Base-by-base conservation (phyloP, 2,113 vertebrate genomes). In the Elaphurus davidianus region DNA sequence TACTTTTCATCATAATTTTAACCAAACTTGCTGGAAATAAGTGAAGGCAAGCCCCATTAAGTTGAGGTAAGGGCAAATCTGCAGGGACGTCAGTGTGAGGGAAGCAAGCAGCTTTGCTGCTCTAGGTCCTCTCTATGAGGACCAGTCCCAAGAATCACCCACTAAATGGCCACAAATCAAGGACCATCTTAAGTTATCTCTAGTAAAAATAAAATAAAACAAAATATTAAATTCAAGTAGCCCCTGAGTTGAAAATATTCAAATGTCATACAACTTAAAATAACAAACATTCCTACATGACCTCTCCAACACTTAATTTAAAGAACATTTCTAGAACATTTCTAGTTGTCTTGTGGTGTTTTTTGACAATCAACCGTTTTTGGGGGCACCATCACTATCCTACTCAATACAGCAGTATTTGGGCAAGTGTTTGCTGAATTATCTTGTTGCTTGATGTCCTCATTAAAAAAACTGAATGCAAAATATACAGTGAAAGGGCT, bases 401-500 rank as follows among this genome's bases (percentile, higher is more conserved):
- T 96, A 74, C 55, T 84, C 28, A 30, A 76, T 40, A 88, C 3
- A 94, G 57, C n/a, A 81, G 30, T 86, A 57, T 40, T 79, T 91
- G 45, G 43, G 28, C 78, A 84, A 91, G 15, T 21, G 16, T 62
- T 94, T 87, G 28, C 60, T 87, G 93, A 87, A 78, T 54, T 87
- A 88, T 81, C 60, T 52, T 81, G 19, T 84, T 76, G 45, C 17
- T 55, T 94, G 47, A 57, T 76, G 57, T 25, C 33, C 57, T 64
- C 91, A 90, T 71, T 76, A 16, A 74, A 93, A 85, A 55, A 50
- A 95, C 45, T 83, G 28, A 96, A 96, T 52, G 11, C 12, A 81
- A 95, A 93, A 96, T 78, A 47, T 67, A 81, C 17, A 94, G 78
- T 50, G 7, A 86, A 97, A 96, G 71, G 79, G 43, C 28, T 12